phyloP scores from a whole-genome alignment of 2,797 vertebrate species.

The Anas flavirostris region DNA sequence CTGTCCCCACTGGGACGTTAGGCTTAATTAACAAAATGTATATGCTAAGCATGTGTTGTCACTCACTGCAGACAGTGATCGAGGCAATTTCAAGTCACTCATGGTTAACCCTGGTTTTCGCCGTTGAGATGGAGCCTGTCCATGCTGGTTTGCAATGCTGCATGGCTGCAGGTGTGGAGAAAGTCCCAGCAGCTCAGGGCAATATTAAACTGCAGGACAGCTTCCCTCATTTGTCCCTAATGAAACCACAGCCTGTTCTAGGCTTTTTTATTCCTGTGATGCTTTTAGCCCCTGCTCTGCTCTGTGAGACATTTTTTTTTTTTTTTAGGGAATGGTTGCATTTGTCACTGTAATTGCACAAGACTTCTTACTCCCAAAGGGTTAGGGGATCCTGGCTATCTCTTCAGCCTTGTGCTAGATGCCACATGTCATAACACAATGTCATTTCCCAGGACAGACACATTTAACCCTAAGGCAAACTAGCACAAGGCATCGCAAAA shows the following conservation, averaged over 20 bases:
- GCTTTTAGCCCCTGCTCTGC: not conserved
- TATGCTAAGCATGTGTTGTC: not conserved
- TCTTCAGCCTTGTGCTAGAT: not conserved
- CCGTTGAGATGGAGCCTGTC: not conserved
- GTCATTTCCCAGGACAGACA: not conserved
- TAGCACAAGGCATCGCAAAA: not conserved
- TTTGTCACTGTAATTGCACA: not conserved
- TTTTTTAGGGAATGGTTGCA: not conserved
- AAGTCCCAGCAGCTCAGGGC: not conserved
- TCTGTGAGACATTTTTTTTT: not conserved
- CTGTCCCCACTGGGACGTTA: not conserved
- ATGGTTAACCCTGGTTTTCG: not conserved
- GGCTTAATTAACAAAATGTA: not conserved
- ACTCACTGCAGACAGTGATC: not conserved
- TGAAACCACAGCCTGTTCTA: not conserved
- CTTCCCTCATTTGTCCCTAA: not conserved
- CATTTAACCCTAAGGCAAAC: not conserved
- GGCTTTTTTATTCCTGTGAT: not conserved
- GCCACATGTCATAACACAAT: not conserved
- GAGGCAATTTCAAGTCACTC: not conserved
- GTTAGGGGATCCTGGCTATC: not conserved
- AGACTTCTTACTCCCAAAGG: not conserved
- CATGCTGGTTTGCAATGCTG: not conserved
- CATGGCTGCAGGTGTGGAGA: not conserved
- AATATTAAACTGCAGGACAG: too few relatives aligned